Conservation (phyloP, 2,797 vertebrate species). For the Chelidonichthys spinosus region DNA sequence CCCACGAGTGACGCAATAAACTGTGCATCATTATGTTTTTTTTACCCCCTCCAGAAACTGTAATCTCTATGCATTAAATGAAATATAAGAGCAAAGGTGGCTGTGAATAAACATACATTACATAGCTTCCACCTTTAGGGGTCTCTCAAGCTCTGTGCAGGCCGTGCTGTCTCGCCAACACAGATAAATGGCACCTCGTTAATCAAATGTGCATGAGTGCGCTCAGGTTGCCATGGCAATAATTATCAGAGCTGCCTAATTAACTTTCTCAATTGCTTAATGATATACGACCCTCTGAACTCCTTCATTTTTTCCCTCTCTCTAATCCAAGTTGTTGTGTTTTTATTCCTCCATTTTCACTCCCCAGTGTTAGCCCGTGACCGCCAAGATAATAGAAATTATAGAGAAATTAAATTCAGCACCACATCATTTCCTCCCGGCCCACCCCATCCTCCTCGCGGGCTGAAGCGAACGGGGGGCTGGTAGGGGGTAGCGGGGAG, state of each 20-base stretch:
- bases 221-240: constrained; percentile 88
- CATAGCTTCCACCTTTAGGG: constrained; percentile 74
- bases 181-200: constrained; percentile 84
- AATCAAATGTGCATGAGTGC: constrained; percentile 88
- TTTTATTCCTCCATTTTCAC: constrained; percentile 70
- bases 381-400: constrained; percentile 75
- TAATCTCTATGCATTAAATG: neutral
- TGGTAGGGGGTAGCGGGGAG: neutral
- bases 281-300: constrained; percentile 88
- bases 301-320: constrained; percentile 71
- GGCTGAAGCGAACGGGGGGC: constrained; percentile 1
- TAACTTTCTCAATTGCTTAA: constrained; percentile 89
- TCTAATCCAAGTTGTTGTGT: constrained; percentile 81
- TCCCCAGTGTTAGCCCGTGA: constrained; percentile 75
- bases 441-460: constrained; percentile 19
- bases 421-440: constrained; percentile 55
- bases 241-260: constrained; percentile 89
- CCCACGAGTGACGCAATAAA: neutral
- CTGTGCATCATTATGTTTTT: neutral
- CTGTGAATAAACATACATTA: constrained; percentile 42
- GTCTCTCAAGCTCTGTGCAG: constrained; percentile 76
- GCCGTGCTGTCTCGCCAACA: constrained; percentile 51
- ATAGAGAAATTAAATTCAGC: constrained; percentile 76
- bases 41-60: neutral
- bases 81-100: neutral